phyloP scores from a whole-genome alignment of 2,797 vertebrate species.

The Pempheris klunzingeri region DNA sequence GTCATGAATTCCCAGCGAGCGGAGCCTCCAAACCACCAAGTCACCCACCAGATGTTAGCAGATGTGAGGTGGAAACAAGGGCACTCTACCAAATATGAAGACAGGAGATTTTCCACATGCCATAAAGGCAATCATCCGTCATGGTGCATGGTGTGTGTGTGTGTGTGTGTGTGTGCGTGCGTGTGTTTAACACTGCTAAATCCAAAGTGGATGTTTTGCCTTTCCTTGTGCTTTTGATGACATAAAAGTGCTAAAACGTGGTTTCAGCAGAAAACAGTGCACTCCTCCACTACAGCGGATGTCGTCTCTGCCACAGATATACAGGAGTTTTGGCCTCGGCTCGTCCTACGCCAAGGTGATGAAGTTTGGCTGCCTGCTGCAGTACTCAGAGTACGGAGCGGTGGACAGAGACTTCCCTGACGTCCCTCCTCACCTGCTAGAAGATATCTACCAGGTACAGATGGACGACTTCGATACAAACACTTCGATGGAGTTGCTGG shows the following conservation, averaged over 20 bases:
- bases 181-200: background rate
- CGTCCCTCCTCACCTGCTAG: conserved; percentile 68
- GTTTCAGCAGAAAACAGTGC: background rate
- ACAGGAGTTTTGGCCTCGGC: conserved; percentile 80
- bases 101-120: conserved; percentile 41
- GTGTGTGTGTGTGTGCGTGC: conserved; percentile 9
- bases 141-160: no score
- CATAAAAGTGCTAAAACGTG: background rate
- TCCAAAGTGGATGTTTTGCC: background rate
- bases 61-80: conserved; percentile 36
- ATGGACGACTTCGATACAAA: background rate
- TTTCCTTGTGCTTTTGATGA: background rate
- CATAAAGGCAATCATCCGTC: conserved; percentile 8
- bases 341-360: conserved; percentile 83
- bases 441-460: conserved; percentile 81
- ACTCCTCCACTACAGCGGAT: background rate
- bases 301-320: conserved; percentile 69
- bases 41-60: conserved; percentile 49
- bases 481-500: no score
- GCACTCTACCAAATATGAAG: conserved; percentile 19
- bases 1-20: conserved; percentile 14
- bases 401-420: conserved; percentile 71
- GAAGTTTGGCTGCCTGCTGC: conserved; percentile 76
- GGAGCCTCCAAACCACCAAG: conserved; percentile 24
- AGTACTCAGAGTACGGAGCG: conserved; percentile 65